phyloP scores from a whole-genome alignment of 2,888 invertebrate genomes.

The Noctuana brunneofusca region DNA sequence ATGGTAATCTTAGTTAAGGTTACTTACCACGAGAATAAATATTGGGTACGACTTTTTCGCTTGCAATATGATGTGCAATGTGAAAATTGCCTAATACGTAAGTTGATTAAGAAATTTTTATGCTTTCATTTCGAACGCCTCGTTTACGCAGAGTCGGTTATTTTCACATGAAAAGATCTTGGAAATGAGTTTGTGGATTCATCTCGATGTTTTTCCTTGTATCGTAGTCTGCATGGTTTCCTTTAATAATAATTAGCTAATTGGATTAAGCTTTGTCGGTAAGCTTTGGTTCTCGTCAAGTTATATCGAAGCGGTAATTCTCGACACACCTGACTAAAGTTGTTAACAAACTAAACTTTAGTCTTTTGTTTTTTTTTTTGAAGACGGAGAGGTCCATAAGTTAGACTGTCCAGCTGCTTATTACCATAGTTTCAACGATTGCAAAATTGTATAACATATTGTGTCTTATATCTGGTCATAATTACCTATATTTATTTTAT shows the following conservation, averaged over 20 bases:
- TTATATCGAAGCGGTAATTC: no score
- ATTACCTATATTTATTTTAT: no score
- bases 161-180: slow-evolving; percentile 22
- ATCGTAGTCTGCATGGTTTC: not conserved
- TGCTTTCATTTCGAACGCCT: slow-evolving; percentile 21
- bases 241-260: not conserved
- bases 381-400: no score
- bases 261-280: not conserved
- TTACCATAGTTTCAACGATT: no score
- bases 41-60: not conserved
- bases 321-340: no score
- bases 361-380: no score
- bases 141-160: slow-evolving; percentile 24
- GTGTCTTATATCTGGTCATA: no score
- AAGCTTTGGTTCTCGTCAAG: no score
- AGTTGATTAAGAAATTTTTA: slow-evolving; percentile 30
- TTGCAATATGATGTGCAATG: not conserved
- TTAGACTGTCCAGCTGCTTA: no score
- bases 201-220: slow-evolving; percentile 17
- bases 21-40: not conserved
- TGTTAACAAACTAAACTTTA: no score
- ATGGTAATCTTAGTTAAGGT: no score
- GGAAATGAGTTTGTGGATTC: slow-evolving; percentile 20
- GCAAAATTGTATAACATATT: no score
- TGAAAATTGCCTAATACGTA: slow-evolving; percentile 4